Base-by-base conservation (phyloP, 1,140 invertebrate genomes). In the Heliothis virescens region DNA sequence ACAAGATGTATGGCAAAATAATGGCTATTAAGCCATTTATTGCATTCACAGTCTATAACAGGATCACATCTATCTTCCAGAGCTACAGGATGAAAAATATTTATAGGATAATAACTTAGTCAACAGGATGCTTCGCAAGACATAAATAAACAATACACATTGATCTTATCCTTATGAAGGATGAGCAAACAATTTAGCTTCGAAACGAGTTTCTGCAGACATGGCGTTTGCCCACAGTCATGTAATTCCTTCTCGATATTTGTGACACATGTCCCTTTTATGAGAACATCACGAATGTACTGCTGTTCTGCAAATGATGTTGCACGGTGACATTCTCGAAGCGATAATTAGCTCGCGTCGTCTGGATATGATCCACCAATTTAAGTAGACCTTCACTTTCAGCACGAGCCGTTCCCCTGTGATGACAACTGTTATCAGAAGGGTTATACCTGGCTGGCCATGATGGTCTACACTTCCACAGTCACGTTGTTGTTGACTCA, bases 401-500 rank as follows among this genome's bases (percentile, higher is more conserved):
- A 63, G 41, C 55, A 4, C 50, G 26, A 55, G 16, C 47, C 62
- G 18, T 48, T 41, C 63, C 13, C 29, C 26, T 63, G 21, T 16
- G n/a, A 13, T 16, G 29, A n/a, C 12, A 11, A 59, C 11, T n/a
- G 41, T 11, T n/a, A 41, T 12, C 52, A 57, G 15, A 29, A n/a
- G n/a, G 29, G 26, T 16, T 15, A 41, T 29, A n/a, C 10, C 52
- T 41, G 29, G 11, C 52, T 55, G 69, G 69, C 18, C 52, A 41
- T 67, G 29, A 29, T 57, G 50, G 57, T 48, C 72, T 34, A 29
- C 15, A n/a, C 21, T n/a, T 34, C 21, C 48, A 48, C 15, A 78
- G 74, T 80, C 63, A 65, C 53, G 63, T 69, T 72, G 18, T 57
- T 79, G 72, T 82, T 79, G 76, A 82, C 77, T 71, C 50, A 82